Evolutionary conservation across 2,888 invertebrate species (phyloP).

Genomic region (Gryllus longicercus): DNA sequence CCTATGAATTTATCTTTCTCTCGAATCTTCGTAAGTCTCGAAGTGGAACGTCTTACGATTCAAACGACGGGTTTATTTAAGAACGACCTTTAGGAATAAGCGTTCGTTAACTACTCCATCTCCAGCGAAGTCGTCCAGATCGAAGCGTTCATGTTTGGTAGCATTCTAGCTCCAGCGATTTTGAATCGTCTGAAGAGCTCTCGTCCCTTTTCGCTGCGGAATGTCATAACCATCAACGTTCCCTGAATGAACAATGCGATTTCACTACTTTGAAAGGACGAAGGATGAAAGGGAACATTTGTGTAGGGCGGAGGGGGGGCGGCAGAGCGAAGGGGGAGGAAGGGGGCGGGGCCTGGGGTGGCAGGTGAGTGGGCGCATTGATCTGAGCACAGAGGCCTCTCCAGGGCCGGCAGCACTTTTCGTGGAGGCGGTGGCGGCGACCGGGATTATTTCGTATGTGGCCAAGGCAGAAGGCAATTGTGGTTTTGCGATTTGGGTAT

Average conservation of each 20-base stretch:
- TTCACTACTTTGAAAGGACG: background rate
- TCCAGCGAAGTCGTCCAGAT: background rate
- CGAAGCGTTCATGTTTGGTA: background rate
- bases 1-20: too few relatives aligned
- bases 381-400: too few relatives aligned
- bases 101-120: background rate
- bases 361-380: too few relatives aligned
- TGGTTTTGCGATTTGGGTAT: too few relatives aligned
- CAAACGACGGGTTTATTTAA: too few relatives aligned
- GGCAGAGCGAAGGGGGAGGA: background rate
- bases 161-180: constrained; percentile 6
- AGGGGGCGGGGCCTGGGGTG: background rate
- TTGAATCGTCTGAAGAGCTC: background rate
- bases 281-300: constrained; percentile 17
- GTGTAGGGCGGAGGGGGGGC: background rate
- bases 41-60: too few relatives aligned
- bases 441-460: too few relatives aligned
- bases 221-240: constrained; percentile 2
- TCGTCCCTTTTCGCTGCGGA: background rate
- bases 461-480: too few relatives aligned
- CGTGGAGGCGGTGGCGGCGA: too few relatives aligned
- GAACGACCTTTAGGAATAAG: too few relatives aligned
- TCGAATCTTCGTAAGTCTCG: too few relatives aligned
- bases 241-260: constrained; percentile 17
- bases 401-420: too few relatives aligned